Base-by-base conservation (phyloP, 2,888 invertebrate genomes). In the Ellobium chinense region DNA sequence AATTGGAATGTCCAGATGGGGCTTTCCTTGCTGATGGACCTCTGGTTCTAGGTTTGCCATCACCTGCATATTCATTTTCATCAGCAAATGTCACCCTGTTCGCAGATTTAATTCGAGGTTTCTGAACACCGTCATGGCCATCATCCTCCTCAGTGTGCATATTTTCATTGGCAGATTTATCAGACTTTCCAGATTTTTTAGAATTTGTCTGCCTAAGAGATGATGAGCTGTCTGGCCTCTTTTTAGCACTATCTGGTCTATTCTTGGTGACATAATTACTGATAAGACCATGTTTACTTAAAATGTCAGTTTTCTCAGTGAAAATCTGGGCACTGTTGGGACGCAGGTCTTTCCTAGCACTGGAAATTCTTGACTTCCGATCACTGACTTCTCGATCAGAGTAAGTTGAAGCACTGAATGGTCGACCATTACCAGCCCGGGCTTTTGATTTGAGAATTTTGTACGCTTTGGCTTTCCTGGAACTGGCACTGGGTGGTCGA, bases 231-330 rank as follows among this genome's bases (percentile, higher is more conserved):
- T 21, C 24, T 39, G 72, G 72, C 34, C 58, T 31, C 9, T 9
- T 14, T 18, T 29, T 72, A 14, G 58, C 60, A 72, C 72, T 72
- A 5, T n/a, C 24, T 39, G 72, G 72, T 34, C 58, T 31, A 21
- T 9, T 31, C 18, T 58, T 72, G 9, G n/a, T 24, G 21, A 54
- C 29, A 66, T 34, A 24, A 21, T 24, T 66, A 9, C 29, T 21
- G 2, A 58, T 9, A 12, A 74, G 39, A 27, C 76, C 76, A 54
- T 65, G 66, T 34, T 62, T 76, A 63, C 76, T 66, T 24, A 37
- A 46, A 66, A 76, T 76, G 7, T 31, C 5, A 5, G 36, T 54
- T 31, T 24, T 76, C 54, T 76, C 76, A 7, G 54, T n/a, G 31
- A 66, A 76, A 12, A 36, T 66, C n/a, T 29, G 21, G 5, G 65